A percentile compares a stretch with the other conserved stretches of the same genome.
phyloP scores from a whole-genome alignment of 2,113 vertebrate genomes.

The Agelaius phoeniceus region DNA sequence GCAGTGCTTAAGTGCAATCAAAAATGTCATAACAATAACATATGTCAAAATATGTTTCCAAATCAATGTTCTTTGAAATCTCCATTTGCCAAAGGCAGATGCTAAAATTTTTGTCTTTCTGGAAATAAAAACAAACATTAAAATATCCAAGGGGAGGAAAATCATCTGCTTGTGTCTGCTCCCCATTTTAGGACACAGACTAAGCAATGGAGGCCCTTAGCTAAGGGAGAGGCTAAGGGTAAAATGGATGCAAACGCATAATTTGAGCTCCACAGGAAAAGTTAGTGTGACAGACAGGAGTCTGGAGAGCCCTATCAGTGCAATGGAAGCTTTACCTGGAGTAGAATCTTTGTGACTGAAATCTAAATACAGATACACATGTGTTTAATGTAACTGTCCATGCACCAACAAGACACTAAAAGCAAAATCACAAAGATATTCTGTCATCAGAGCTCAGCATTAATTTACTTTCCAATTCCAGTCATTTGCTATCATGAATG shows the following conservation, averaged over 20 bases:
- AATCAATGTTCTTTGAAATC: not conserved
- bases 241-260: not conserved
- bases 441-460: not conserved
- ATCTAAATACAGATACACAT: not conserved
- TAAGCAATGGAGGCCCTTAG: not conserved
- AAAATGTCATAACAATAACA: not conserved
- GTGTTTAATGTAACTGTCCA: not conserved
- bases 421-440: not conserved
- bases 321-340: not conserved
- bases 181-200: not conserved
- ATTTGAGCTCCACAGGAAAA: not conserved
- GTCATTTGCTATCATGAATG: constrained; percentile 41
- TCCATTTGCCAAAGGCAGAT: not conserved
- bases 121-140: not conserved
- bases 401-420: not conserved
- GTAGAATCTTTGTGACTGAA: not conserved
- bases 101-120: not conserved
- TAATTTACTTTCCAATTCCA: constrained; percentile 22
- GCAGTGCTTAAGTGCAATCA: not conserved
- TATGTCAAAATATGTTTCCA: not conserved
- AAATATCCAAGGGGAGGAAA: not conserved
- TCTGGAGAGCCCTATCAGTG: not conserved
- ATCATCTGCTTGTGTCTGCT: not conserved
- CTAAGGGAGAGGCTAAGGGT: not conserved
- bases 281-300: not conserved